Evolutionary conservation across 2,888 invertebrate species (phyloP).

Genomic region (Galeopsomyia nigrocyanea): DNA sequence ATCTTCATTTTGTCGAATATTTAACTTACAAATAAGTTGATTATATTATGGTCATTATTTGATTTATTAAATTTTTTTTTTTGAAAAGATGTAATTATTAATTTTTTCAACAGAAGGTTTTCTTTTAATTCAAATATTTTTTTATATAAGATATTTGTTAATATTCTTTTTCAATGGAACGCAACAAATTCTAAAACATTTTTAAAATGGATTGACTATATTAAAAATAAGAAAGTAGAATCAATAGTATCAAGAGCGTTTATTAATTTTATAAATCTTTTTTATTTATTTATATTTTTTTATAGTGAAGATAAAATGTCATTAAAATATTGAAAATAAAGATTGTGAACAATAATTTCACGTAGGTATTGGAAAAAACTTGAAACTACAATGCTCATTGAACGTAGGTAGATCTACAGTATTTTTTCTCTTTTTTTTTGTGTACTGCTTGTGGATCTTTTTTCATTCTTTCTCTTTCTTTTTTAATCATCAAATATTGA

Average conservation of each 20-base stretch:
- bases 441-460: slow-evolving; percentile 49
- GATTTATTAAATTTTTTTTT: no score
- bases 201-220: no score
- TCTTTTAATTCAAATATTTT: no score
- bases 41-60: no score
- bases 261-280: not conserved
- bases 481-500: slow-evolving; percentile 64
- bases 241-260: not conserved
- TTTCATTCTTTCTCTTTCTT: slow-evolving; percentile 50
- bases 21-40: not conserved
- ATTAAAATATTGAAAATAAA: slow-evolving; percentile 24
- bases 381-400: slow-evolving; percentile 64
- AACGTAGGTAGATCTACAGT: slow-evolving; percentile 58
- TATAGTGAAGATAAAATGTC: slow-evolving; percentile 40
- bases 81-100: no score
- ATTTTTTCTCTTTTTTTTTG: slow-evolving; percentile 51
- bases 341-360: slow-evolving; percentile 20
- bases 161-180: no score
- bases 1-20: slow-evolving; percentile 13
- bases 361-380: slow-evolving; percentile 42
- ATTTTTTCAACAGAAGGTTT: no score
- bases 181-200: no score
- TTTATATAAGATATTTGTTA: no score
- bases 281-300: slow-evolving; percentile 4
- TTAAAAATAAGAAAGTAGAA: not conserved